A percentile compares a stretch with the other conserved stretches of the same genome.
phyloP scores from a whole-genome alignment of 2,113 vertebrate species.

The Grus americana region DNA sequence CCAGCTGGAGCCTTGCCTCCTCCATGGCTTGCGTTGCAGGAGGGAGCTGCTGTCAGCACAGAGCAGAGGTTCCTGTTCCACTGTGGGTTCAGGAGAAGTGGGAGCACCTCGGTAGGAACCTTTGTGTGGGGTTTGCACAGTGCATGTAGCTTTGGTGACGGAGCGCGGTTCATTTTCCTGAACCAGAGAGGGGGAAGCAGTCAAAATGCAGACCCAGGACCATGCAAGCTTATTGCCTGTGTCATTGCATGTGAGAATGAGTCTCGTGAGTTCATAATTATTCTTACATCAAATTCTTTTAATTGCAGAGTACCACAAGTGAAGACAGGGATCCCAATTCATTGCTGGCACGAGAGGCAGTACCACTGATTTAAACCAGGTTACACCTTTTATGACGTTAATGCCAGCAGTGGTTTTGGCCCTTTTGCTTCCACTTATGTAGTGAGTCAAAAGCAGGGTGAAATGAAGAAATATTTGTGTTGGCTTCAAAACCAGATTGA shows the following conservation, averaged over 20 bases:
- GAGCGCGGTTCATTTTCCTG: neutral
- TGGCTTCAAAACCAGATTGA: slow-evolving; percentile 47
- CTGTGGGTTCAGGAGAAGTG: neutral
- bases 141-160: neutral
- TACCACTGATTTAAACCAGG: neutral
- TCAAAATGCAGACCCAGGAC: neutral
- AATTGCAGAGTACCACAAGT: neutral
- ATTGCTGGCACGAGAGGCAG: neutral
- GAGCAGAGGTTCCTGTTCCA: neutral
- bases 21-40: accelerated
- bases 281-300: neutral
- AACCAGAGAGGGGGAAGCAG: neutral
- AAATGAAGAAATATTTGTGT: slow-evolving; percentile 58
- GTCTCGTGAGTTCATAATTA: neutral
- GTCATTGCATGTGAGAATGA: neutral
- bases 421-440: neutral
- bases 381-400: neutral
- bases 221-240: neutral
- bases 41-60: neutral
- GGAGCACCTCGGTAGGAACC: neutral
- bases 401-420: neutral
- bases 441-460: slow-evolving; percentile 38
- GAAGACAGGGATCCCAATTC: neutral
- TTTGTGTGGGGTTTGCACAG: neutral
- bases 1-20: neutral